These are phyloP conservation scores for Bradypus variegatus DNA, from an alignment of 2,797 vertebrate genomes.

Conservation along the genomic window DNA sequence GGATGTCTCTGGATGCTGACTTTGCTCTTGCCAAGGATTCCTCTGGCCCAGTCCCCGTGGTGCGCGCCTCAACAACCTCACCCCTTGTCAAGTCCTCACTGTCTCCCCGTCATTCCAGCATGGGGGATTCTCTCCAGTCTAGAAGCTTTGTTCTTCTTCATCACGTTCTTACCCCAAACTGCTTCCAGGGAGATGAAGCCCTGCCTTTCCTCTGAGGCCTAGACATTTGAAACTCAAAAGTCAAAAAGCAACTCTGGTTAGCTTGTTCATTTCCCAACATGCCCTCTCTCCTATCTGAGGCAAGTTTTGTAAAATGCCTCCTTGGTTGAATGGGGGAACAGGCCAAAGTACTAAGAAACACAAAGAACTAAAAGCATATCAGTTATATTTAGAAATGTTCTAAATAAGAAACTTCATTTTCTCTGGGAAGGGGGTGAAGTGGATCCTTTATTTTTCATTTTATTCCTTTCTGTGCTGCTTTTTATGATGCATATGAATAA, in stretches of 20 bases:
- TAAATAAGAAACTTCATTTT: neutral
- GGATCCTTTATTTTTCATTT: neutral
- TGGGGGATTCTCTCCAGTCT: neutral
- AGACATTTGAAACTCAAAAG: neutral
- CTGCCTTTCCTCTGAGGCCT: neutral
- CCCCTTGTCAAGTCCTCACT: neutral
- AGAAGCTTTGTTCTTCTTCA: neutral
- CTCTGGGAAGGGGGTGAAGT: neutral
- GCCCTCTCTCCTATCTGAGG: neutral
- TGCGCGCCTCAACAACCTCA: neutral
- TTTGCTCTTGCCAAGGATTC: neutral
- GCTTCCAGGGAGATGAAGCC: neutral
- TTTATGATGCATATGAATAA: neutral
- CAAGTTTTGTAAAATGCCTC: neutral
- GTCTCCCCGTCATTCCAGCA: neutral
- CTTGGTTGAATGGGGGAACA: neutral
- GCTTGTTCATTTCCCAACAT: neutral
- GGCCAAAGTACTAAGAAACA: neutral
- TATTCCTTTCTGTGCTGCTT: neutral
- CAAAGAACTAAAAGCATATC: neutral
- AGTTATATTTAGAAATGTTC: neutral
- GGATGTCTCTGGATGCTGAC: neutral
- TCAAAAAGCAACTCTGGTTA: neutral
- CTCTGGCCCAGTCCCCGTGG: neutral
- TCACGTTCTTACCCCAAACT: neutral